Conservation (phyloP, 2,797 vertebrate species). For the Taeniopygia guttata region DNA sequence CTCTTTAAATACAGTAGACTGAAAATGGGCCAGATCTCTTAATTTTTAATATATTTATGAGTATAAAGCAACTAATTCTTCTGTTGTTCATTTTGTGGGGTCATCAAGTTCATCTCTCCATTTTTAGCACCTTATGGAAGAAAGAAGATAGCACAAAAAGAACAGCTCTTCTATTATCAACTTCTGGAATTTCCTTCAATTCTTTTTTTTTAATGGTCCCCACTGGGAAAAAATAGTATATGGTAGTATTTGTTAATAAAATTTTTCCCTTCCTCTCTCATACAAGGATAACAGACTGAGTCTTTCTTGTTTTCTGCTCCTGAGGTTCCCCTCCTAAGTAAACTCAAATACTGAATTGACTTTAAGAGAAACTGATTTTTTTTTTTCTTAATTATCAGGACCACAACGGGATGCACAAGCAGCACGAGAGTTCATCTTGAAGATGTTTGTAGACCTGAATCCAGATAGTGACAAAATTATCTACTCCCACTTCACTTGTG, state of each 20-base stretch:
- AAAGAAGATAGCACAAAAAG: not conserved
- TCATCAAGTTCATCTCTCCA: not conserved
- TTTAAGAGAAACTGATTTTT: not conserved
- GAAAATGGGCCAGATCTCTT: not conserved
- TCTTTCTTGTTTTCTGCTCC: not conserved
- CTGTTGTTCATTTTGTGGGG: not conserved
- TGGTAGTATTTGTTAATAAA: not conserved
- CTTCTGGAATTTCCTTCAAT: not conserved
- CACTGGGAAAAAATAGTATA: not conserved
- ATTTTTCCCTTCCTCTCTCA: not conserved
- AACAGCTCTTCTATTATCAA: not conserved
- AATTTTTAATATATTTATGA: not conserved
- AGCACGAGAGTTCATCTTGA: slow-evolving; percentile 91
- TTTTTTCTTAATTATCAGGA: slow-evolving; percentile 36
- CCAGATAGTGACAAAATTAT: slow-evolving; percentile 95
- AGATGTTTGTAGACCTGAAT: slow-evolving; percentile 96
- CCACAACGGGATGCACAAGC: slow-evolving; percentile 84
- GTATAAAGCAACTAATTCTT: not conserved
- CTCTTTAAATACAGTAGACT: not conserved
- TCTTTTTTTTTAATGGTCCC: not conserved
- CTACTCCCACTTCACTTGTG: slow-evolving; percentile 97
- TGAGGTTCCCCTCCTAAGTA: not conserved
- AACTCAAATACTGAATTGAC: not conserved
- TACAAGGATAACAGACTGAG: not conserved
- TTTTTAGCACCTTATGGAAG: not conserved